Evolutionary conservation across 2,113 vertebrate genomes (phyloP).

Genomic region (Neolamprologus cancellatus): DNA sequence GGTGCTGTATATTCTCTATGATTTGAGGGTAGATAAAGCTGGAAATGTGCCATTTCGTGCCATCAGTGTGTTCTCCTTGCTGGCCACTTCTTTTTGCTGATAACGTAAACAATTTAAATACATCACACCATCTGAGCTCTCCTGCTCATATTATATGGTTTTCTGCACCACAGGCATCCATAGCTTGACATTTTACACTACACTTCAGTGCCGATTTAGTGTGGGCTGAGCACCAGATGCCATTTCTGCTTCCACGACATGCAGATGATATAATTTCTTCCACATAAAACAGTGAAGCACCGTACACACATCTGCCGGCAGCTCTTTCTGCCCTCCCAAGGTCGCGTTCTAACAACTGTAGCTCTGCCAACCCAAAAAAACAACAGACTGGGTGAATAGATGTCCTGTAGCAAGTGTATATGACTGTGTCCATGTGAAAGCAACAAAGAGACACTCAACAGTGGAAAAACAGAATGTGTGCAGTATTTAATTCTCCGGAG

Average conservation of each 20-base stretch:
- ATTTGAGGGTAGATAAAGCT: background rate
- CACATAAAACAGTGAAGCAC: conserved; percentile 3
- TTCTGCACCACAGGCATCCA: background rate
- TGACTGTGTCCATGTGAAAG: background rate
- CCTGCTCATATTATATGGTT: background rate
- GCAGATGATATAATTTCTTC: conserved; percentile 19
- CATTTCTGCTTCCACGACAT: background rate
- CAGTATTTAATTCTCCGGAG: conserved; percentile 37
- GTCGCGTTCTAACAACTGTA: conserved; percentile 8
- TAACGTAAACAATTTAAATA: background rate
- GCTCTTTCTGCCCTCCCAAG: background rate
- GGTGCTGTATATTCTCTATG: background rate
- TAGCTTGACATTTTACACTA: conserved; percentile 2
- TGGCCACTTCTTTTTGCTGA: background rate
- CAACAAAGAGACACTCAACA: conserved; percentile 4
- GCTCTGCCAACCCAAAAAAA: conserved; percentile 6
- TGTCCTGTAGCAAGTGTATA: conserved; percentile 4
- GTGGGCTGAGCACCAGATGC: background rate
- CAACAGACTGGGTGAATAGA: conserved; percentile 28
- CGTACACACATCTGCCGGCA: background rate
- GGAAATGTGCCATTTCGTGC: background rate
- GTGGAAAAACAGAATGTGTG: conserved; percentile 35
- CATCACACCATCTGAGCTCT: background rate
- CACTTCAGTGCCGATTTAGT: background rate
- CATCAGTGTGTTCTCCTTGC: background rate